Base-by-base conservation (phyloP, 2,797 vertebrate species). In the Cheirogaleus major region DNA sequence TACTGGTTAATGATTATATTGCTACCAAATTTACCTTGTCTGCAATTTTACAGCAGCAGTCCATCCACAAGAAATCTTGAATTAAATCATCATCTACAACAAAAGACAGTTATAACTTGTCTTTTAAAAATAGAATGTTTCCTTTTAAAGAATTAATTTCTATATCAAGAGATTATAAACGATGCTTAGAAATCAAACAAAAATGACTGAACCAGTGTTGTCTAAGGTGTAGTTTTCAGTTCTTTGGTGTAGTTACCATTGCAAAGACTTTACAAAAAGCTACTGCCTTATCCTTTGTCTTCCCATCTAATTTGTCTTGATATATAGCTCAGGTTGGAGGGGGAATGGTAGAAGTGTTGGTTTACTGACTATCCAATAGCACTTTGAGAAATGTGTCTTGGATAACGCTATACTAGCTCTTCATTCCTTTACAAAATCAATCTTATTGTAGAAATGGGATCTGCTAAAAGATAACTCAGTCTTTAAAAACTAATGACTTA, bases 11-110 rank as follows among this genome's bases (percentile, higher is more conserved):
- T 85, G 10, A 88, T 91, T 67, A 93, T 55, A 93, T 22, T 89
- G 35, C 78, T 94, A 92, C 38, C 73, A 73, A 35, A 79, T 86
- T 97, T 98, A 98, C 99, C 98, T 99, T 99, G 97, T 99, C 99
- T 97, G 99, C 99, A 97, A 99, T 98, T 99, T 99, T 99, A 98
- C 98, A 99, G 98, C 99, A 99, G 96, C 99, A 99, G 97, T 99
- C 99, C 99, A 99, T 99, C 99, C 99, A 99, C 94, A 99, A 98
- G 97, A 99, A 99, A 96, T 99, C 99, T 98, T 99, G 99, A 97
- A 99, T 99, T 85, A 99, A 96, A 89, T 99, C 99, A 61, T 99
- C 99, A 98, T 99, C 99, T 99, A 98, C 86, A 98, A 98, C 43
- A 98, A 98, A 93, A 96, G 73, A 76, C 67, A 98, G 43, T 17